Conservation (phyloP, 2,113 vertebrate genomes). For the Heliornis fulica region DNA sequence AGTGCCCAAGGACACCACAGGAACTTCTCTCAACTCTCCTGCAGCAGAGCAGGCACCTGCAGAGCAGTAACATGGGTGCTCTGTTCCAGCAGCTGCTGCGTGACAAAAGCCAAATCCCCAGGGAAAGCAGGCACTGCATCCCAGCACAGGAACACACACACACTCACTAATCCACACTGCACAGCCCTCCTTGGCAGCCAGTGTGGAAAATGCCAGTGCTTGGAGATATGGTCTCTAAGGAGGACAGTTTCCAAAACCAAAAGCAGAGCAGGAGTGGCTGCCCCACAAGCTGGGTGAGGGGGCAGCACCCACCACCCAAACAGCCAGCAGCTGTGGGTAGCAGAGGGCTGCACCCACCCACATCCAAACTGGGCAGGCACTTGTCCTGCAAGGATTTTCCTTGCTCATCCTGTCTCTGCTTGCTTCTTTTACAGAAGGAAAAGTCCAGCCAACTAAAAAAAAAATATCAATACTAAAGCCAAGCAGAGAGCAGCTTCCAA, state of each 20-base stretch:
- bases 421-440: neutral
- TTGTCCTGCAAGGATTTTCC: neutral
- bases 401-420: neutral
- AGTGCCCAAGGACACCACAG: rapidly evolving
- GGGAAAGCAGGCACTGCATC: neutral
- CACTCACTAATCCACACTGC: neutral
- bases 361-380: neutral
- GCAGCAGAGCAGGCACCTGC: neutral
- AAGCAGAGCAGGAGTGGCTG: conserved; percentile 8
- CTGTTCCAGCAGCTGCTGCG: rapidly evolving
- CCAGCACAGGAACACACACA: neutral
- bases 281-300: neutral
- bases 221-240: conserved; percentile 28
- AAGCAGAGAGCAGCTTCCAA: neutral
- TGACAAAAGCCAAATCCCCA: neutral
- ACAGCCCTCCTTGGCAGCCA: conserved; percentile 36
- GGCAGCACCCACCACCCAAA: neutral
- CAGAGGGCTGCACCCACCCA: neutral
- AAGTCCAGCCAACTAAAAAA: neutral
- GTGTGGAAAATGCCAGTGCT: conserved; percentile 38
- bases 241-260: conserved; percentile 41
- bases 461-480: neutral
- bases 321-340: neutral
- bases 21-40: neutral
- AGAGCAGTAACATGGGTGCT: neutral